phyloP scores from a whole-genome alignment of 2,113 vertebrate species.

The Formicarius rufipectus region DNA sequence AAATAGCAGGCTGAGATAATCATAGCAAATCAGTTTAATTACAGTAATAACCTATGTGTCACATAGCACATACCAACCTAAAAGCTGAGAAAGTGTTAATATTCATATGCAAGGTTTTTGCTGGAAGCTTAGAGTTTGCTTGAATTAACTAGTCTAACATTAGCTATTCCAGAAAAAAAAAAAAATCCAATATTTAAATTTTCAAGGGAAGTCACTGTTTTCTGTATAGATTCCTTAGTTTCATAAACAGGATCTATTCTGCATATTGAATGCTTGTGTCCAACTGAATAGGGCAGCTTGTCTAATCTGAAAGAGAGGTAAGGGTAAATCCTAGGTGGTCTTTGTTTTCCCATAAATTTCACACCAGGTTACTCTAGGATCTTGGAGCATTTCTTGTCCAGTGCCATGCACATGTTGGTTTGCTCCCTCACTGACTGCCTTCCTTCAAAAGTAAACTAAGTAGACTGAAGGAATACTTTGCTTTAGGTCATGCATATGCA shows the following conservation, averaged over 20 bases:
- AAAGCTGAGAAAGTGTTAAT: background rate
- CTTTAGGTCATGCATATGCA: background rate
- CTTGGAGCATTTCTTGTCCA: background rate
- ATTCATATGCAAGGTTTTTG: background rate
- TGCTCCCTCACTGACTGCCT: background rate
- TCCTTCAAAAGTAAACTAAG: background rate
- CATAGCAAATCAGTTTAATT: background rate
- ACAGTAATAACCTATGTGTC: background rate
- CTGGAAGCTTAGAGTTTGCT: background rate
- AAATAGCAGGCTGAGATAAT: background rate
- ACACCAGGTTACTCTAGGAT: background rate
- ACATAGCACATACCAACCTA: background rate
- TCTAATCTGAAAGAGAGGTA: background rate
- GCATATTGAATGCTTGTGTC: background rate
- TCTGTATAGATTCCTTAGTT: background rate
- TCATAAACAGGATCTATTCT: background rate
- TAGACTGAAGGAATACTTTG: background rate
- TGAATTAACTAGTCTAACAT: background rate
- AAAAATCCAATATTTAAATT: background rate
- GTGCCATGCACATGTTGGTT: background rate
- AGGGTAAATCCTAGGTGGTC: background rate
- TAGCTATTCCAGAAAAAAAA: background rate
- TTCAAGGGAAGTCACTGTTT: background rate
- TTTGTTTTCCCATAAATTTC: background rate
- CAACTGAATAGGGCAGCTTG: background rate